Percentiles rank a stretch among this genome's conserved stretches.
phyloP scores from a whole-genome alignment of 1,140 invertebrate species.

The Heliconius hewitsoni region DNA sequence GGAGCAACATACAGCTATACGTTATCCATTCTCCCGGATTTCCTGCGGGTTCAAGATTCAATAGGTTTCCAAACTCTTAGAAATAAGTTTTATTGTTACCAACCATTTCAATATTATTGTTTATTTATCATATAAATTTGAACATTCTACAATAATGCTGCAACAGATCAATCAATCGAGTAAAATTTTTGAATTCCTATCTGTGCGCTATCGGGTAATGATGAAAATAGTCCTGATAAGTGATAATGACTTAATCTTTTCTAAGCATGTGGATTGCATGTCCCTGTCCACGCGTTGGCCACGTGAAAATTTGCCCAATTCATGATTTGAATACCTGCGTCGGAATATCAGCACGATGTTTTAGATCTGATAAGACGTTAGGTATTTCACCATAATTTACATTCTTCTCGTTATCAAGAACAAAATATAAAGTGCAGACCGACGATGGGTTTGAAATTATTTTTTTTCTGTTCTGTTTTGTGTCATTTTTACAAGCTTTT shows the following conservation, averaged over 20 bases:
- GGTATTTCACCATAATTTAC: slow-evolving; percentile 12
- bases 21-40: too few species aligned
- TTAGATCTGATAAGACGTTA: background rate
- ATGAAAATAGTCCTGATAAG: background rate
- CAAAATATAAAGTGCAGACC: background rate
- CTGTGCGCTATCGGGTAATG: background rate
- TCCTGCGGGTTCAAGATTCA: too few species aligned
- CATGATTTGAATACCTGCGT: background rate
- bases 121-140: too few species aligned
- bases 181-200: background rate
- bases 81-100: background rate
- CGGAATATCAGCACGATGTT: background rate
- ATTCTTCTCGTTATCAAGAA: background rate
- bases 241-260: background rate
- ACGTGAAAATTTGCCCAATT: slow-evolving; percentile 1
- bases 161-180: background rate
- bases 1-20: too few species aligned
- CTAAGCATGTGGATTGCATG: slow-evolving; percentile 3
- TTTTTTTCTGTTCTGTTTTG: too few species aligned
- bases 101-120: background rate
- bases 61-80: too few species aligned
- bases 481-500: too few species aligned
- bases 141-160: background rate
- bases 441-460: background rate
- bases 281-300: background rate